phyloP scores from a whole-genome alignment of 2,888 invertebrate genomes.

The Eustalomyia histrio region DNA sequence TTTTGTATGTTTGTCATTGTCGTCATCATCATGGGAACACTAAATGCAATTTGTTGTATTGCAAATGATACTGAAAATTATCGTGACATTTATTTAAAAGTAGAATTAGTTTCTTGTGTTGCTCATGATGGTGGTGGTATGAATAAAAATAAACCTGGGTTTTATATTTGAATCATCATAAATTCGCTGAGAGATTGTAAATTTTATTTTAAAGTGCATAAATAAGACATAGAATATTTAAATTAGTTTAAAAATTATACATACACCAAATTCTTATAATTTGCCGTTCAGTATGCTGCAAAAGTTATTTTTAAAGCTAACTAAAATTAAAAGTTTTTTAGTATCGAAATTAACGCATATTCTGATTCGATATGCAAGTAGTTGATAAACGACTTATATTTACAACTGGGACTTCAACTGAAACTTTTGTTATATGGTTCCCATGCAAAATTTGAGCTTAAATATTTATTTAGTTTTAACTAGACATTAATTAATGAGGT shows the following conservation, averaged over 20 bases:
- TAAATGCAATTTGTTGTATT: slow-evolving; percentile 65
- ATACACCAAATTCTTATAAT: neutral
- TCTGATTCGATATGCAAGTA: too few species aligned
- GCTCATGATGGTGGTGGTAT: slow-evolving; percentile 19
- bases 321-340: too few species aligned
- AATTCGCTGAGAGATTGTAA: slow-evolving; percentile 50
- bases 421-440: too few species aligned
- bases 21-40: slow-evolving; percentile 62
- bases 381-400: too few species aligned
- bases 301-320: too few species aligned
- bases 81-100: slow-evolving; percentile 65
- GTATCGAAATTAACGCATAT: too few species aligned
- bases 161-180: slow-evolving; percentile 60
- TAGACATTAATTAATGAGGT: too few species aligned
- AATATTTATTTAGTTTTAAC: too few species aligned
- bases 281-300: too few species aligned
- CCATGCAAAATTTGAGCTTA: too few species aligned
- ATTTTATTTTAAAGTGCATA: slow-evolving; percentile 39
- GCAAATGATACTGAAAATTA: slow-evolving; percentile 66
- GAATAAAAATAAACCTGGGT: slow-evolving; percentile 53
- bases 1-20: slow-evolving; percentile 48
- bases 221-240: slow-evolving; percentile 14
- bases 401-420: too few species aligned
- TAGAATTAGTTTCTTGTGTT: slow-evolving; percentile 59
- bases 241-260: neutral